Evolutionary conservation across 2,113 vertebrate species (phyloP).

Genomic region (Crotophaga sulcirostris): DNA sequence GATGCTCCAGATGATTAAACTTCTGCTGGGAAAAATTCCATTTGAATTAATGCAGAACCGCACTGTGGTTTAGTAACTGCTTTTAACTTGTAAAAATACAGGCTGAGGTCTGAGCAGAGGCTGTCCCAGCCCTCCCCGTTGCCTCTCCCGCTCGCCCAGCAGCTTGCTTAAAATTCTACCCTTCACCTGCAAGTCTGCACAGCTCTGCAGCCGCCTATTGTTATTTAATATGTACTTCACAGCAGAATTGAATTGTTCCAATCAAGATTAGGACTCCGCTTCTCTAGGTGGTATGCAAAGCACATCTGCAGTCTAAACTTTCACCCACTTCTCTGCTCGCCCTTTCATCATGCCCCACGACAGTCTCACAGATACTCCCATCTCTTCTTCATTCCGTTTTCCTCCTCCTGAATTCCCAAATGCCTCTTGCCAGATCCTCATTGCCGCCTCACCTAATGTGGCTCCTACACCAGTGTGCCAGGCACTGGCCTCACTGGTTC

Average conservation of each 20-base stretch:
- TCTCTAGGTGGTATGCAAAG: constrained; percentile 6
- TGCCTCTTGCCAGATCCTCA: background rate
- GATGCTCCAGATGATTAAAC: background rate
- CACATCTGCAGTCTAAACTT: constrained; percentile 18
- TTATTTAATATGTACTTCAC: constrained; percentile 34
- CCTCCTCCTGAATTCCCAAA: background rate
- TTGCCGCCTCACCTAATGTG: background rate
- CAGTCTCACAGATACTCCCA: background rate
- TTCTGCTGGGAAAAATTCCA: background rate
- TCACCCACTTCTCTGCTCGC: background rate
- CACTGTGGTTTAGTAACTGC: background rate
- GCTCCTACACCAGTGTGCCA: background rate
- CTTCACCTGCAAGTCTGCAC: constrained; percentile 55
- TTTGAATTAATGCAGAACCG: constrained; percentile 4
- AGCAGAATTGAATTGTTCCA: constrained; percentile 26
- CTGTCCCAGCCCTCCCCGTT: background rate
- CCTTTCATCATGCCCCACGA: background rate
- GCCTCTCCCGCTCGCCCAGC: background rate
- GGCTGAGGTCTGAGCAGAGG: constrained; percentile 3
- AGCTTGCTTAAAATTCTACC: constrained; percentile 41
- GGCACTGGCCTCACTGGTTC: background rate
- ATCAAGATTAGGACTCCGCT: background rate
- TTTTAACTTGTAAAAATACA: background rate
- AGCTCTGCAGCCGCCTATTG: constrained; percentile 11
- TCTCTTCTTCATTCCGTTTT: background rate